Percentiles rank a stretch among this genome's conserved stretches.
These are phyloP conservation scores for Ormyrus nitidulus DNA, from an alignment of 2,888 invertebrate species.

Conservation along the genomic window DNA sequence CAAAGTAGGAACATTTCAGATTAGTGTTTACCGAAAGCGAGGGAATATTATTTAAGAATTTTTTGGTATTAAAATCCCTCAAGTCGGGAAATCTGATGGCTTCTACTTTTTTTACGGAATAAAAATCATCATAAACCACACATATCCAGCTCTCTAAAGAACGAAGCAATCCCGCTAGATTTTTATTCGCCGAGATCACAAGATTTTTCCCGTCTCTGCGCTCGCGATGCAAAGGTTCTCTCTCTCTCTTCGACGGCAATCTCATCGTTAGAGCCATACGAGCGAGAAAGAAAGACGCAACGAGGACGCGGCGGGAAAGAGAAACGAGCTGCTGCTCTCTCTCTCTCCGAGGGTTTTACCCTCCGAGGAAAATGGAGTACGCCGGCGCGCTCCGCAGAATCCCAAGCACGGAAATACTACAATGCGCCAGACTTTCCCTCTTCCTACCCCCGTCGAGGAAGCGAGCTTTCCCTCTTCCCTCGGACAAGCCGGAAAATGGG, in stretches of 20 bases:
- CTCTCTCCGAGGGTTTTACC: too few species aligned
- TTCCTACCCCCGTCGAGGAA: neutral
- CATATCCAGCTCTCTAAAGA: conserved; percentile 41
- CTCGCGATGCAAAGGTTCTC: neutral
- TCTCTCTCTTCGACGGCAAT: neutral
- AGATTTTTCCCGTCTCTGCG: too few species aligned
- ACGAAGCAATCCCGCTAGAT: conserved; percentile 53
- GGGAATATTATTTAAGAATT: too few species aligned
- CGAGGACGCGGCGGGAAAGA: neutral
- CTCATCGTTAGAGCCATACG: neutral
- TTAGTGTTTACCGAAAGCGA: too few species aligned
- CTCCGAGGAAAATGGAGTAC: conserved; percentile 22
- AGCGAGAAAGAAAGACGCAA: neutral
- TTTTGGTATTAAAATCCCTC: too few species aligned
- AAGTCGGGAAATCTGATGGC: too few species aligned
- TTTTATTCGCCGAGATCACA: neutral
- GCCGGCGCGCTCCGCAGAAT: conserved; percentile 32
- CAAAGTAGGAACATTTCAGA: too few species aligned
- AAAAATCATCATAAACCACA: too few species aligned
- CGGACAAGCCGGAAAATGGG: conserved; percentile 62
- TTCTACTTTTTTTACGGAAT: too few species aligned
- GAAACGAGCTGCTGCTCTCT: neutral
- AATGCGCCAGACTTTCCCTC: neutral
- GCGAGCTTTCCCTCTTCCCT: conserved; percentile 49
- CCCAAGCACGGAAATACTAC: conserved; percentile 36